Conservation (phyloP, 2,113 vertebrate species). For the Sarotherodon lohbergeri region DNA sequence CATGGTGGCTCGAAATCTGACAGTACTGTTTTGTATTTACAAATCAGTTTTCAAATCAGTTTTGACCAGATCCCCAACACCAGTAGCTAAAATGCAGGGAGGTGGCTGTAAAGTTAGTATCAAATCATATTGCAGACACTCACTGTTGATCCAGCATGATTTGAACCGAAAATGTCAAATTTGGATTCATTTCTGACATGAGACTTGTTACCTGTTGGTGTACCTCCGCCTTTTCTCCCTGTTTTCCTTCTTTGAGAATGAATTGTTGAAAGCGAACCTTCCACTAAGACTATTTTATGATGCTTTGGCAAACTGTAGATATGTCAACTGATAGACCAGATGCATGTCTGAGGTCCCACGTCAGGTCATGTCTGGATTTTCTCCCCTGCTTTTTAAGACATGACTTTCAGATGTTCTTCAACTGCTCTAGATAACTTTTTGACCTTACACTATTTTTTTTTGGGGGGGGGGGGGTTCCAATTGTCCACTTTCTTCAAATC, state of each 20-base stretch:
- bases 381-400: background rate
- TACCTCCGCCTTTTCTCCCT: background rate
- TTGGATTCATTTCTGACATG: background rate
- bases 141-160: background rate
- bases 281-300: background rate
- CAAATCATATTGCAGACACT: background rate
- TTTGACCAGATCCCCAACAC: background rate
- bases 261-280: background rate
- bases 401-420: background rate
- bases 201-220: background rate
- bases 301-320: background rate
- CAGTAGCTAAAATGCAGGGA: background rate
- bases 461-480: background rate
- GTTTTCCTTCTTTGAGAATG: background rate
- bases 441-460: background rate
- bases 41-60: background rate
- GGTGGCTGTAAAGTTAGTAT: background rate
- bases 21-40: background rate
- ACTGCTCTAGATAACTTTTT: background rate
- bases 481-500: background rate
- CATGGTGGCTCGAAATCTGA: rapidly evolving
- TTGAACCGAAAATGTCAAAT: background rate
- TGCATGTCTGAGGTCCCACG: rapidly evolving
- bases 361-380: background rate
- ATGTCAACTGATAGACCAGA: background rate